A percentile compares a stretch with the other conserved stretches of the same genome.
phyloP scores from a whole-genome alignment of 2,888 invertebrate species.

The Stegana nigrithorax region DNA sequence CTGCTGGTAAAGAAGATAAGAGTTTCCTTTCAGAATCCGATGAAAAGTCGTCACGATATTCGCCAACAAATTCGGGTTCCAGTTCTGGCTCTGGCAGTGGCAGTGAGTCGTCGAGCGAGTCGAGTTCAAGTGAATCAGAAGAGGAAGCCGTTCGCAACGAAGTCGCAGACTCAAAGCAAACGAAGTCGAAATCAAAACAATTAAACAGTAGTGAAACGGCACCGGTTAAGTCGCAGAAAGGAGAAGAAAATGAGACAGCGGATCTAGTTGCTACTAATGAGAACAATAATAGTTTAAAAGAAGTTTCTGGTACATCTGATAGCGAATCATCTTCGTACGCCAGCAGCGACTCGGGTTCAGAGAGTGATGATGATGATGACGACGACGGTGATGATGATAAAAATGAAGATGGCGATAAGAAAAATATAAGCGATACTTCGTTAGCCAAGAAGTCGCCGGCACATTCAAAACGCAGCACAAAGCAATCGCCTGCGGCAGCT shows the following conservation, averaged over 20 bases:
- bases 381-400: neutral
- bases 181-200: constrained; percentile 23
- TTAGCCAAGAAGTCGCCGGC: neutral
- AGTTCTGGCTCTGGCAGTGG: constrained; percentile 54
- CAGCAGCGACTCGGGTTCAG: constrained; percentile 36
- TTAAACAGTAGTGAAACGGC: constrained; percentile 6
- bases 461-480: neutral
- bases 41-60: constrained; percentile 64
- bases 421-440: neutral
- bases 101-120: constrained; percentile 34
- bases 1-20: constrained; percentile 68
- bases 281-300: constrained; percentile 13
- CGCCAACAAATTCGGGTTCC: constrained; percentile 37
- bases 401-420: neutral
- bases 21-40: constrained; percentile 73
- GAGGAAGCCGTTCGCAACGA: constrained; percentile 6
- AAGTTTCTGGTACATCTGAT: constrained; percentile 56
- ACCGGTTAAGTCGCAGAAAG: neutral
- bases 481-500: neutral
- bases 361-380: constrained; percentile 48
- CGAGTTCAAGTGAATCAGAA: neutral
- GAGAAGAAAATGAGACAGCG: constrained; percentile 4
- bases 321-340: constrained; percentile 56
- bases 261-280: constrained; percentile 23
- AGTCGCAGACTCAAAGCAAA: constrained; percentile 15